Evolutionary conservation across 1,140 invertebrate species (phyloP).

Genomic region (Drosophila subobscura): DNA sequence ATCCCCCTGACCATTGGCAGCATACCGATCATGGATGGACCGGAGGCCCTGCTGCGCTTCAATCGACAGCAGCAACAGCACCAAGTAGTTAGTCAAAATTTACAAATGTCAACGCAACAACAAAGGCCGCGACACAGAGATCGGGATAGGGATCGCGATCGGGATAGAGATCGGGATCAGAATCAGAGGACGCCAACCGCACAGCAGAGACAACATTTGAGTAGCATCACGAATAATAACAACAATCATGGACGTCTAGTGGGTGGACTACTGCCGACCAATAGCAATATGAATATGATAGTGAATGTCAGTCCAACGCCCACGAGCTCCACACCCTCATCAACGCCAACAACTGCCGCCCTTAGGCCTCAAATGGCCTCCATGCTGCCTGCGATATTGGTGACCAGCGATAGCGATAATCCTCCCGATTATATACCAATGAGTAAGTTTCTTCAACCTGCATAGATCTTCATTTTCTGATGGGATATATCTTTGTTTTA

Average conservation of each 20-base stretch:
- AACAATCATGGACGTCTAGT: constrained; percentile 47
- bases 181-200: constrained; percentile 33
- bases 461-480: background rate
- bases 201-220: constrained; percentile 43
- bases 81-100: constrained; percentile 79
- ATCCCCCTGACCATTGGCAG: constrained; percentile 86
- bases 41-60: constrained; percentile 59
- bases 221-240: constrained; percentile 39
- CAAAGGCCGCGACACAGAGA: constrained; percentile 22
- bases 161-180: constrained; percentile 4
- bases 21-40: constrained; percentile 84
- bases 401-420: constrained; percentile 78
- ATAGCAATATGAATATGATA: constrained; percentile 55
- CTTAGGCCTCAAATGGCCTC: constrained; percentile 50
- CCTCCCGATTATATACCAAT: constrained; percentile 82
- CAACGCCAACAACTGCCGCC: constrained; percentile 73
- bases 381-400: constrained; percentile 65
- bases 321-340: constrained; percentile 55
- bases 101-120: constrained; percentile 68
- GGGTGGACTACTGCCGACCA: constrained; percentile 67
- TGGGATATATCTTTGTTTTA: constrained; percentile 6
- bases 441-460: constrained; percentile 49
- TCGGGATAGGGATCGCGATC: constrained; percentile 5
- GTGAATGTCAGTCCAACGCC: constrained; percentile 41
- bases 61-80: constrained; percentile 77